These are phyloP conservation scores for Epinephelus coioides DNA, from an alignment of 2,797 vertebrate species.

Conservation along the genomic window DNA sequence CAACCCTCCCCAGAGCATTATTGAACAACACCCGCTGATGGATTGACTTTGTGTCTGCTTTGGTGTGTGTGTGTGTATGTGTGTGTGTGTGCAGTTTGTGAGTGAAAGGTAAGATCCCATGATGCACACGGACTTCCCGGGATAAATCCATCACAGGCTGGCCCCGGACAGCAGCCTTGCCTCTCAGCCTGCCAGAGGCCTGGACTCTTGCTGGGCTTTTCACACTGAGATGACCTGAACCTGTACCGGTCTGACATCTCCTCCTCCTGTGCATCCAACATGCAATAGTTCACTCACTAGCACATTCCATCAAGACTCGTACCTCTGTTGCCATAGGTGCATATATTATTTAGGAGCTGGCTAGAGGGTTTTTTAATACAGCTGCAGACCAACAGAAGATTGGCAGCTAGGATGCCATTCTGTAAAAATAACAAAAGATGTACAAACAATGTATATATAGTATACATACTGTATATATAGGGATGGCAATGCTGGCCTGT, in stretches of 20 bases:
- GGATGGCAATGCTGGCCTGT: neutral
- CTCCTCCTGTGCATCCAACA: constrained; percentile 42
- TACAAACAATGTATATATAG: neutral
- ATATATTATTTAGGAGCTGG: constrained; percentile 67
- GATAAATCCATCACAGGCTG: constrained; percentile 62
- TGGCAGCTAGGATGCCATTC: constrained; percentile 28
- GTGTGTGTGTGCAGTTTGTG: constrained; percentile 3
- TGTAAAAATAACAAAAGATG: neutral
- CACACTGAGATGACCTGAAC: constrained; percentile 61
- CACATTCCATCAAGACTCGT: constrained; percentile 37
- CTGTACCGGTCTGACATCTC: constrained; percentile 58
- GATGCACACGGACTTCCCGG: constrained; percentile 18
- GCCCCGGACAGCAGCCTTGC: constrained; percentile 37
- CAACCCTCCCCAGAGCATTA: constrained; percentile 50
- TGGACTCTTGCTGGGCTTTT: constrained; percentile 53
- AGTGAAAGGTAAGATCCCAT: constrained; percentile 46
- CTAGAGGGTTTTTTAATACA: constrained; percentile 33
- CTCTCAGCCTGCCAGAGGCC: constrained; percentile 39
- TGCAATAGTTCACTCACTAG: constrained; percentile 35
- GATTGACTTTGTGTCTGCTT: constrained; percentile 68
- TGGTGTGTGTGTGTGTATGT: neutral
- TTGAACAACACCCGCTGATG: constrained; percentile 46
- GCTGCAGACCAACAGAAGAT: constrained; percentile 42
- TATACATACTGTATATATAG: neutral
- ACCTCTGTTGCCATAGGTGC: constrained; percentile 43